Conservation (phyloP, 1,140 invertebrate species). For the Musca domestica region DNA sequence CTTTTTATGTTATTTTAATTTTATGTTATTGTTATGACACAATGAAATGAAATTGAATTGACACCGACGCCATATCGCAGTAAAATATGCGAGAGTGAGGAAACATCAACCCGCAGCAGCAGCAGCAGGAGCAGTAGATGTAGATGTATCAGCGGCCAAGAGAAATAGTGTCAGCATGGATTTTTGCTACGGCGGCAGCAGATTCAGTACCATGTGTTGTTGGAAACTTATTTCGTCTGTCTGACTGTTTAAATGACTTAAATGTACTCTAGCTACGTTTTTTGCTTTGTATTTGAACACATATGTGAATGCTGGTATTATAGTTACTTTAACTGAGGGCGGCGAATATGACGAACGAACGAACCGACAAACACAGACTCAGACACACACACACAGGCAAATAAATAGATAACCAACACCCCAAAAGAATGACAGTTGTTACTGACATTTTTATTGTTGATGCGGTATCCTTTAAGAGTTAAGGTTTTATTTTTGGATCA, state of each 20-base stretch:
- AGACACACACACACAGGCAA: slow-evolving; percentile 6
- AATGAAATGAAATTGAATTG: slow-evolving; percentile 55
- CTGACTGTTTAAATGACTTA: too few species aligned
- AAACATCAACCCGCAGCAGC: neutral
- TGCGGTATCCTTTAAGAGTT: slow-evolving; percentile 26
- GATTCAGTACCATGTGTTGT: too few species aligned
- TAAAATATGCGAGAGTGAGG: neutral
- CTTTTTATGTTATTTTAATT: slow-evolving; percentile 55
- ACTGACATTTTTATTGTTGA: slow-evolving; percentile 51
- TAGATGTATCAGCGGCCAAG: too few species aligned
- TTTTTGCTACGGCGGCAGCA: too few species aligned
- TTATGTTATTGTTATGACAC: slow-evolving; percentile 55
- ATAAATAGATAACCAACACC: slow-evolving; percentile 14
- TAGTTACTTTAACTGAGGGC: too few species aligned
- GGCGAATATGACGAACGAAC: too few species aligned
- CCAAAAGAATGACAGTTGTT: slow-evolving; percentile 37
- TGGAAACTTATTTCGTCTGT: too few species aligned
- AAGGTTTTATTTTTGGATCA: slow-evolving; percentile 17
- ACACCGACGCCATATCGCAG: slow-evolving; percentile 41
- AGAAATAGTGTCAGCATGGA: too few species aligned
- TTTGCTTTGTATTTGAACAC: too few species aligned
- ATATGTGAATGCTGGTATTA: too few species aligned
- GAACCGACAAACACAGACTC: neutral
- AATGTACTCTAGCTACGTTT: too few species aligned
- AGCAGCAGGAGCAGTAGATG: neutral